These are phyloP conservation scores for Agrypnus murinus DNA, from an alignment of 2,888 invertebrate genomes.

Conservation along the genomic window DNA sequence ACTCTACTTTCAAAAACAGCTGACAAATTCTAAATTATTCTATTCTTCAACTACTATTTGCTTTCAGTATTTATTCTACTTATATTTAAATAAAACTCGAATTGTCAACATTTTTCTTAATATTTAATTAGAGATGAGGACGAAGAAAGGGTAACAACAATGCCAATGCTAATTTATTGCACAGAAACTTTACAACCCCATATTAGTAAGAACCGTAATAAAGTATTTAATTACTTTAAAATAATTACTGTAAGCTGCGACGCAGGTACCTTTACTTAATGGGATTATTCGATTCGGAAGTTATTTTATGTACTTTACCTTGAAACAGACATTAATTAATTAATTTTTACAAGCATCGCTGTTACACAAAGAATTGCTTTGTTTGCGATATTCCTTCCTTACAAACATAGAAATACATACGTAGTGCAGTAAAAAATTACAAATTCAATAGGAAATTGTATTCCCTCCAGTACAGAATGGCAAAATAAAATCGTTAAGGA, in stretches of 20 bases:
- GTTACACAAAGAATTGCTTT: slow-evolving; percentile 1
- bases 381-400: background rate
- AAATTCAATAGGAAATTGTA: too few species aligned
- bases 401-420: too few species aligned
- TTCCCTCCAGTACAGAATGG: too few species aligned
- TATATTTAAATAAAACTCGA: too few species aligned
- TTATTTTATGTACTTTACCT: slow-evolving; percentile 17
- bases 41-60: background rate
- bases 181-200: background rate
- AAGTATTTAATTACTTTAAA: slow-evolving; percentile 15
- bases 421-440: too few species aligned
- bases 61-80: too few species aligned
- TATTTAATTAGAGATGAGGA: too few species aligned
- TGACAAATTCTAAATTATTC: slow-evolving; percentile 41
- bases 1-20: slow-evolving; percentile 53
- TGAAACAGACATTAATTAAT: slow-evolving; percentile 21
- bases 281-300: slow-evolving; percentile 29
- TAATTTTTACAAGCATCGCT: slow-evolving; percentile 12
- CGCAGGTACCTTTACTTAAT: slow-evolving; percentile 14
- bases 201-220: background rate
- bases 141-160: too few species aligned
- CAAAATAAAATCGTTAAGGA: too few species aligned
- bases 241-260: background rate
- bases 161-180: too few species aligned
- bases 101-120: too few species aligned